Conservation (phyloP, 2,797 vertebrate species). For the Poecilia wingei region DNA sequence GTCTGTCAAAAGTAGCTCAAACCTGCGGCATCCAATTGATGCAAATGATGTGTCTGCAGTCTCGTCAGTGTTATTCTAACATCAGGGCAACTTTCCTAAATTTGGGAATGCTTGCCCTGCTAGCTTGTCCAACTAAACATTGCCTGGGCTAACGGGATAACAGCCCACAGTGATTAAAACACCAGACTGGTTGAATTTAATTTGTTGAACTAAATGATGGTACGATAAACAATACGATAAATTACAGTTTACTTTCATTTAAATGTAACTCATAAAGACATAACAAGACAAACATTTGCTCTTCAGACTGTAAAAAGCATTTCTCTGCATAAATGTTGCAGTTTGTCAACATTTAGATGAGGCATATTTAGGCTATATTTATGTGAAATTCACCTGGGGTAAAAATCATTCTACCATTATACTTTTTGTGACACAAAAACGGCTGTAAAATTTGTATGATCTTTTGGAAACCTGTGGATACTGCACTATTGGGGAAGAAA, state of each 20-base stretch:
- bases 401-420: not conserved
- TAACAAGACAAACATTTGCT: not conserved
- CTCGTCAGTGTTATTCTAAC: slow-evolving; percentile 31
- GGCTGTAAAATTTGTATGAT: not conserved
- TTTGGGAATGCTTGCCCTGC: slow-evolving; percentile 12
- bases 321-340: not conserved
- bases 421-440: not conserved
- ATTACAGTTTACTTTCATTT: not conserved
- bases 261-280: not conserved
- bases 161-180: slow-evolving; percentile 68
- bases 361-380: not conserved
- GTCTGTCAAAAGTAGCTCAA: slow-evolving; percentile 30
- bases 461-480: not conserved
- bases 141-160: slow-evolving; percentile 52
- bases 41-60: slow-evolving; percentile 27
- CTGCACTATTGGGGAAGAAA: not conserved
- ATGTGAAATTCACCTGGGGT: not conserved
- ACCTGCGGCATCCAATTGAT: slow-evolving; percentile 53
- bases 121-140: slow-evolving; percentile 39
- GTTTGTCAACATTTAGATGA: not conserved
- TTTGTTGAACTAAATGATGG: not conserved
- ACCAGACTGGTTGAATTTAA: slow-evolving; percentile 42
- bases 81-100: slow-evolving; percentile 38
- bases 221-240: not conserved
- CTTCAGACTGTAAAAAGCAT: not conserved